Evolutionary conservation across 2,113 vertebrate genomes (phyloP).

Genomic region (Spermophilus dauricus): DNA sequence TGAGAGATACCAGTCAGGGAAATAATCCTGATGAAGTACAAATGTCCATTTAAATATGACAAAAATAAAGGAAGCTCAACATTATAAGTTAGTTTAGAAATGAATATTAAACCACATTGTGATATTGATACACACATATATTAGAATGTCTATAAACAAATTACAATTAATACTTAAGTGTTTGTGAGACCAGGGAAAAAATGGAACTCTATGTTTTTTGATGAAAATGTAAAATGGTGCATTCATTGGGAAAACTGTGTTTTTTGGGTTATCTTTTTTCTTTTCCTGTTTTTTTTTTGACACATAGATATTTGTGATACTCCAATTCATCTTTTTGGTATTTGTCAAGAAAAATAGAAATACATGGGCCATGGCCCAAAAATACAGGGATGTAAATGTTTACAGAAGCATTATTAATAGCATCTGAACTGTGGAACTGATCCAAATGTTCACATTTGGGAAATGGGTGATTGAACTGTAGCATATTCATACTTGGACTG

Average conservation of each 20-base stretch:
- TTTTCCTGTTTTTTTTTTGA: too few relatives aligned
- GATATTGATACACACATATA: background rate
- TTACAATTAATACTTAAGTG: background rate
- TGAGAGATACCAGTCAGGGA: background rate
- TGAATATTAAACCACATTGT: background rate
- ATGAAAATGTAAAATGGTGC: background rate
- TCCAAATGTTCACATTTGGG: background rate
- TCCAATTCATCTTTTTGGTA: background rate
- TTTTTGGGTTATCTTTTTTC: too few relatives aligned
- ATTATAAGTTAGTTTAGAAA: background rate
- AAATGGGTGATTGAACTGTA: background rate
- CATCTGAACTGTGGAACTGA: background rate
- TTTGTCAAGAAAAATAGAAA: background rate
- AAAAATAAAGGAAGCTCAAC: background rate
- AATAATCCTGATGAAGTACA: background rate
- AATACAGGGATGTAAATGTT: background rate
- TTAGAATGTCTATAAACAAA: background rate
- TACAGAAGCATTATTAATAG: background rate
- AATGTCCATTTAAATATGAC: background rate
- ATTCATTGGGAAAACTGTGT: background rate
- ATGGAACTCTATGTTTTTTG: background rate
- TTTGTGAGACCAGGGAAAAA: background rate
- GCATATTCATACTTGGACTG: background rate
- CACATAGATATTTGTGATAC: background rate
- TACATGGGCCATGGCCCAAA: background rate